Evolutionary conservation across 2,797 vertebrate species (phyloP), one percentile per base, ranked within the genome.

Genomic region (Halcyon chelicuti): DNA sequence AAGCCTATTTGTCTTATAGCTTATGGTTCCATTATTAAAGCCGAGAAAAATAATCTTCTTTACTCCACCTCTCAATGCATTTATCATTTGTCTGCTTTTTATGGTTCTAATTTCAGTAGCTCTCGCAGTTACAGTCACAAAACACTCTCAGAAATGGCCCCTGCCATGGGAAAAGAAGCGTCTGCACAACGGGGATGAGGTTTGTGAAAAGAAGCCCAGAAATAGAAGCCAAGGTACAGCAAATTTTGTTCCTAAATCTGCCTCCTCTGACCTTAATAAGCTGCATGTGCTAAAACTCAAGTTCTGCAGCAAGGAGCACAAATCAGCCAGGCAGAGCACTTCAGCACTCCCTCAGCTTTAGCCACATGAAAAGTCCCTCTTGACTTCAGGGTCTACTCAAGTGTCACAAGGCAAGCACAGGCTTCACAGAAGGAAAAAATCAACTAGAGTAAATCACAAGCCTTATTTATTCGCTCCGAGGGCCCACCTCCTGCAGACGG

Each of bases 1-100:
- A 96, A 96, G 90, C 91, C 71, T 96, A 81, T 95, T 95, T 94
- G 88, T 90, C 82, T 94, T 96, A 84, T 79, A 96, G 94, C 90
- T 96, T 96, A 94, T 22, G 47, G 76, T 88, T 91, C 90, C 82
- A 81, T 94, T 96, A 96, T 81, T 93, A 95, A 90, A 94, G 52
- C 90, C 72, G 63, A 86, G 80, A 66, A 88, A 86, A 90, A 94
- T 96, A 94, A 97, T 94, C 95, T 79, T 91, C 95, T 95, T 94
- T 93, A 76, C 39, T 94, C 51, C 5, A 78, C 70, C 65, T 72
- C 5, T 2, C 62, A 29, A 52, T 57, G 71, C 73, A 94, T 91
- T 86, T 73, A 81, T 81, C 76, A 72, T 86, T 76, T 92, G 33
- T 23, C 25, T 61, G 14, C 67, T 91, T 89, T 92, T 94, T 80